These are phyloP conservation scores for Eptatretus atami DNA, from an alignment of 2,797 vertebrate genomes.

Conservation along the genomic window DNA sequence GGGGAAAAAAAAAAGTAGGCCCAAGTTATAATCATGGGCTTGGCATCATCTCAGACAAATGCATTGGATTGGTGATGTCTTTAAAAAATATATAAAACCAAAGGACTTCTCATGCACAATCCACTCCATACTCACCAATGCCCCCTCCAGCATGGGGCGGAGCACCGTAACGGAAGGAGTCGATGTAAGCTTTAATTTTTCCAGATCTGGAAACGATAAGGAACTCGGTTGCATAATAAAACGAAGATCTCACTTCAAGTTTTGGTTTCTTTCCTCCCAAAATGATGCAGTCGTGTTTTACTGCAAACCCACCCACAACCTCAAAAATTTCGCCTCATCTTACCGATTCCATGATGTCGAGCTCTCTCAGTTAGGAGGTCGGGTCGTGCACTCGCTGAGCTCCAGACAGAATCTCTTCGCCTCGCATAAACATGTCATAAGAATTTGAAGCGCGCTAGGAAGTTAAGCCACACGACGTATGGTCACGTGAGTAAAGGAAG, in stretches of 20 bases:
- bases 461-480: background rate
- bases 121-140: slow-evolving; percentile 36
- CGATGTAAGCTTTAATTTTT: slow-evolving; percentile 92
- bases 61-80: slow-evolving; percentile 4
- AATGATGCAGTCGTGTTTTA: too few relatives aligned
- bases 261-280: background rate
- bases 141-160: slow-evolving; percentile 84
- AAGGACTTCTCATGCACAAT: background rate
- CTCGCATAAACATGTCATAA: slow-evolving; percentile 98
- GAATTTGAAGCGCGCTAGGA: slow-evolving; percentile 80
- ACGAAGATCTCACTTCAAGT: background rate
- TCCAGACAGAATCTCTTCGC: slow-evolving; percentile 87
- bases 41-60: slow-evolving; percentile 7
- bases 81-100: background rate
- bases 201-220: slow-evolving; percentile 34
- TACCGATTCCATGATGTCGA: slow-evolving; percentile 54
- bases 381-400: slow-evolving; percentile 76
- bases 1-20: background rate
- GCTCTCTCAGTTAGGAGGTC: slow-evolving; percentile 68
- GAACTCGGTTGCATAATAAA: background rate
- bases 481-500: background rate
- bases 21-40: background rate
- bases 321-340: slow-evolving; percentile 6
- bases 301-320: too few relatives aligned
- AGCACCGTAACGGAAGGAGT: slow-evolving; percentile 79